Conservation (phyloP, 2,113 vertebrate genomes). For the Otocyon megalotis region DNA sequence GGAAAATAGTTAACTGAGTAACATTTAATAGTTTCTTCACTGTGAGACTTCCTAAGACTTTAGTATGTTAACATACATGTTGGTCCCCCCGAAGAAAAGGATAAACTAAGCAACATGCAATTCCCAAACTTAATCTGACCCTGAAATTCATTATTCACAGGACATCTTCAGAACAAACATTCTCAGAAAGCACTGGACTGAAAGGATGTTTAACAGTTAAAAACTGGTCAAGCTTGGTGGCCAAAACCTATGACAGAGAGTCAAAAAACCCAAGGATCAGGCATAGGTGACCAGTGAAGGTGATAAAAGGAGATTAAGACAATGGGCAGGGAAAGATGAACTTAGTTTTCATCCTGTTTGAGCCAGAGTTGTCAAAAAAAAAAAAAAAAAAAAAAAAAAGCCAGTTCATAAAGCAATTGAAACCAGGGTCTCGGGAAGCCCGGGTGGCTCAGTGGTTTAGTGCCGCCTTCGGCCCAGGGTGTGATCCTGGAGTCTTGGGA, state of each 20-base stretch:
- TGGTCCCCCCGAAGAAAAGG: not conserved
- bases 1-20: not conserved
- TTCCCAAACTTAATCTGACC: not conserved
- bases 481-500: no score
- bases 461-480: no score
- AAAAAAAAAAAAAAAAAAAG: not conserved
- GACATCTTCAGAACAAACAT: not conserved
- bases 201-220: not conserved
- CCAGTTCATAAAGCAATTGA: conserved; percentile 23
- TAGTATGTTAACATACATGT: not conserved
- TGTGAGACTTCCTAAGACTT: not conserved
- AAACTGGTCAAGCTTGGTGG: not conserved
- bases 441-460: no score
- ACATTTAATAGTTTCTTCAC: not conserved
- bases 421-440: not conserved
- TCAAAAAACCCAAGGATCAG: not conserved
- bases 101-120: not conserved
- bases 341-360: not conserved
- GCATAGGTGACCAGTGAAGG: not conserved
- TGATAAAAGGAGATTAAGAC: not conserved
- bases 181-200: not conserved
- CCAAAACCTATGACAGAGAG: not conserved
- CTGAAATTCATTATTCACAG: not conserved
- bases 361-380: not conserved
- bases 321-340: not conserved